Percentiles rank a stretch among this genome's conserved stretches.
phyloP scores from a whole-genome alignment of 53 echinoderm and acorn worm species.

The Holothuria scabra region DNA sequence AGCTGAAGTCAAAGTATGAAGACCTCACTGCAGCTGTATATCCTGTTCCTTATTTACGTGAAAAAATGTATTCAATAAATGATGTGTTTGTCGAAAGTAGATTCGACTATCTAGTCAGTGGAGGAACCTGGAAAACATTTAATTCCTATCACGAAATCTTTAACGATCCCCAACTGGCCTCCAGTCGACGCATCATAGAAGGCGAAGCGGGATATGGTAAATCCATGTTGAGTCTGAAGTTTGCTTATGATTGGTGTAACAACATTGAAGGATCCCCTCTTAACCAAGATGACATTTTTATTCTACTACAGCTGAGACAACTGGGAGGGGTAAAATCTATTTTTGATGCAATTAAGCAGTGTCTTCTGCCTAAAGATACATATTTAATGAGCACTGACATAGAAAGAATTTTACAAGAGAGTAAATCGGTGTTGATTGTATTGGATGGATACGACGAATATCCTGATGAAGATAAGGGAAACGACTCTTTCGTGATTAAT shows the following conservation, averaged over 20 bases:
- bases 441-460: constrained; percentile 35
- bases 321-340: constrained; percentile 21
- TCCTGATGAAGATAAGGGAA: background rate
- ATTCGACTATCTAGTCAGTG: background rate
- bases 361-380: constrained; percentile 10
- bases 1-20: constrained; percentile 23
- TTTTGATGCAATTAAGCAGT: constrained; percentile 9
- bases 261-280: background rate
- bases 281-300: background rate
- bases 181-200: background rate
- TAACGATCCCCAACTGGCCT: background rate
- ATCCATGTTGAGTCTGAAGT: background rate
- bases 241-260: constrained; percentile 31
- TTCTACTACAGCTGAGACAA: background rate
- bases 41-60: constrained; percentile 19
- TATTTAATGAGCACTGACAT: background rate
- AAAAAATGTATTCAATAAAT: background rate
- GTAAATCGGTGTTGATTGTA: background rate
- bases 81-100: constrained; percentile 7
- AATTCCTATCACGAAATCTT: background rate
- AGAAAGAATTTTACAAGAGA: background rate
- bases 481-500: background rate
- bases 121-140: background rate
- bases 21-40: background rate
- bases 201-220: constrained; percentile 22